Base-by-base conservation (phyloP, 2,888 invertebrate genomes). In the Choristoneura rosaceana region DNA sequence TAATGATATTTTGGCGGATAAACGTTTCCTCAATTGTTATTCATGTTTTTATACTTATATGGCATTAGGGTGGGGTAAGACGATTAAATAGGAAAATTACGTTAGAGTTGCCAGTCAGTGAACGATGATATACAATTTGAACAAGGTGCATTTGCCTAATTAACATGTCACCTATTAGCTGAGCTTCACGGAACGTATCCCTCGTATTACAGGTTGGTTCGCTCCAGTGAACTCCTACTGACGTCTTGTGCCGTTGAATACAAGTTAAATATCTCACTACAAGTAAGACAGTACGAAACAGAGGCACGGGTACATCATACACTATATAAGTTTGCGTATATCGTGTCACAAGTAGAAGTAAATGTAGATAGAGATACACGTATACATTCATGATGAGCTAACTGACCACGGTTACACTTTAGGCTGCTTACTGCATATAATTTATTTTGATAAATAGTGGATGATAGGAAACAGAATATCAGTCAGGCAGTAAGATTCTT, bases 121-220 rank as follows among this genome's bases (percentile, higher is more conserved):
- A 60, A 38, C 59, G 34, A 38, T n/a, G 38, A 4, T 9, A n/a
- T 59, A 41, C 38, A 38, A 41, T 61, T 38, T 59, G 52, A 64
- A 64, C 66, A 66, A 70, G 71, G 58, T 70, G 55, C 69, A 69
- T 75, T 60, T 71, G 4, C 41, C n/a, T 74, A 70, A 69, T 71
- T 70, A 74, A 67, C 69, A 70, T 73, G 75, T 76, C 76, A 77
- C 79, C 79, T 79, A 82, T 82, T 80, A 81, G 81, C 79, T 71
- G 81, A 79, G 79, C 80, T 86, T 86, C 84, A 89, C 84, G 86
- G 82, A 80, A 87, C 86, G 83, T 81, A 82, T 84, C 84, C 78
- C 84, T 79, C 84, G 83, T 87, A 88, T 87, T 87, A 84, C 84
- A 87, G 83, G 84, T 81, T 81, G 81, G 79, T 52, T 81, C 79